Evolutionary conservation across 2,888 invertebrate species (phyloP).

Genomic region (Dromius quadrimaculatus): DNA sequence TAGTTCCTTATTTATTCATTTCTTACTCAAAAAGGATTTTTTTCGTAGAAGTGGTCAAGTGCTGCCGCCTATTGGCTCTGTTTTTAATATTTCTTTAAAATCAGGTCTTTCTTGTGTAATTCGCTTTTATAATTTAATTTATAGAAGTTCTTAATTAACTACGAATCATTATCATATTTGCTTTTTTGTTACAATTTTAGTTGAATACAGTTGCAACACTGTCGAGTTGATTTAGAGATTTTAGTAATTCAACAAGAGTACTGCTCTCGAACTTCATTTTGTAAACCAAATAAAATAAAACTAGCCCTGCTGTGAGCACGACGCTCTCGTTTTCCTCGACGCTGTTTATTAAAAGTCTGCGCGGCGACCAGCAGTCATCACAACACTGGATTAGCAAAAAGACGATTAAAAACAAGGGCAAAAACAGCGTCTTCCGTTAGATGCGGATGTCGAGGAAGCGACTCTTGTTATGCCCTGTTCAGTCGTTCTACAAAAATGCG

Average conservation of each 20-base stretch:
- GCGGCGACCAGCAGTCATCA: constrained; percentile 12
- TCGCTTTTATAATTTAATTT: too few species aligned
- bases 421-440: constrained; percentile 34
- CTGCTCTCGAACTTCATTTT: constrained; percentile 14
- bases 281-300: constrained; percentile 16
- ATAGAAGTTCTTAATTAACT: too few species aligned
- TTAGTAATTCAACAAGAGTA: constrained; percentile 32
- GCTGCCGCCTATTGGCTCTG: too few species aligned
- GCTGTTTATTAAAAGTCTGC: constrained; percentile 2
- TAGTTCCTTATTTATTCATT: too few species aligned
- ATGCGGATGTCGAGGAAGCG: neutral
- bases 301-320: neutral
- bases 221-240: constrained; percentile 26
- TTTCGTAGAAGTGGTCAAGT: too few species aligned
- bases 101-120: too few species aligned
- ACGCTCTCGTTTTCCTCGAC: neutral
- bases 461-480: neutral
- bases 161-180: too few species aligned
- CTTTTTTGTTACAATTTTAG: too few species aligned
- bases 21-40: too few species aligned
- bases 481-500: constrained; percentile 17
- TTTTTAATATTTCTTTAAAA: too few species aligned
- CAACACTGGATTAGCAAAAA: constrained; percentile 42
- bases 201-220: too few species aligned
- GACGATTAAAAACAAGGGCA: constrained; percentile 39